Base-by-base conservation (phyloP, 37 sponge, comb jelly and placozoan genomes). In the Hexactinellida sp. region DNA sequence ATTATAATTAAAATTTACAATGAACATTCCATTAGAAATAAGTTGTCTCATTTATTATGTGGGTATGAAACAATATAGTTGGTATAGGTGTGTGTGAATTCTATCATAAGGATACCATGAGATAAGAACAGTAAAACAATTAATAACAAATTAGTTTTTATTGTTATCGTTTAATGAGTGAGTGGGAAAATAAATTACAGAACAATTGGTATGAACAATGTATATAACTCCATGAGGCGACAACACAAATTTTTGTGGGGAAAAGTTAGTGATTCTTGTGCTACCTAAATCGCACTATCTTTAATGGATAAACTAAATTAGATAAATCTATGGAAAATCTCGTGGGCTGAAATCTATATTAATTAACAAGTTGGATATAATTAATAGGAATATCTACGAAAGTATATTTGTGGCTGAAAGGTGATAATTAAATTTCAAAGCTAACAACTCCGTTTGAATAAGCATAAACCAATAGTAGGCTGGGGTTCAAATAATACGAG, bases 401-500 rank as follows among this genome's bases (percentile, higher is more conserved):
- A 23, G 13, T 7, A 5, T 19, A 47, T 32, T 32, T 7, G 76
- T 28, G 76, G 76, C 13, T 63, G 30, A n/a, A 63, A n/a, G 5
- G 76, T 63, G 76, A 32, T 63, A 63, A 63, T 63, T 63, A 3
- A 63, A 63, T 63, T 41, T 10, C 28, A 63, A 63, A 63, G 76
- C 21, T 63, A 63, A 28, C 76, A 28, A 63, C 76, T 63, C 76
- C 1, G 5, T 47, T 16, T 47, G 52, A 47, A 47, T 47, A 47
- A 47, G 52, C 52, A 47, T 47, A 47, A 47, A 47, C 16, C 9
- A 16, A 47, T 19, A 47, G 52, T 47, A 47, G 52, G 52, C 52
- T 16, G 16, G n/a, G 52, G 52, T 47, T 47, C 52, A 47, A 47
- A 47, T 47, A 47, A 19, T 47, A 47, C 16, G 13, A 16, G 52